Evolutionary conservation across 2,113 vertebrate species (phyloP).

Genomic region (Microcebus tavaratra): DNA sequence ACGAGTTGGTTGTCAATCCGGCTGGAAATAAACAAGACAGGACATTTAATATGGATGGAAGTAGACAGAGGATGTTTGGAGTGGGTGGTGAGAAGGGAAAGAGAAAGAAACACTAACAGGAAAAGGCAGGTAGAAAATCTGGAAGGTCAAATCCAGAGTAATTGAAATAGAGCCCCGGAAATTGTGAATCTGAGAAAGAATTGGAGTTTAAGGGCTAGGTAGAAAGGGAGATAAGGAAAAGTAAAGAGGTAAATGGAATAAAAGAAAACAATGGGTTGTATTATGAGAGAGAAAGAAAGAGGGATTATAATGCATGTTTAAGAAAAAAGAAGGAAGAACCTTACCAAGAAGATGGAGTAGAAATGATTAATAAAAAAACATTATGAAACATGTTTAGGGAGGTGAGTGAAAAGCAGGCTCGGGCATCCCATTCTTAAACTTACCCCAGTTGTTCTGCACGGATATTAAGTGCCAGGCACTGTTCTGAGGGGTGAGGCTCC

Average conservation of each 20-base stretch:
- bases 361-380: background rate
- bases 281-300: background rate
- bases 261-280: background rate
- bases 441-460: background rate
- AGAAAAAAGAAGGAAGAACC: background rate
- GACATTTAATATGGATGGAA: background rate
- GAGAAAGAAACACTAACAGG: background rate
- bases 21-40: background rate
- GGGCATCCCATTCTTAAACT: rapidly evolving
- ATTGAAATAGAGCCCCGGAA: slow-evolving; percentile 29
- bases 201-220: background rate
- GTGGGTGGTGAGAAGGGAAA: no score
- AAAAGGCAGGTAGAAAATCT: background rate
- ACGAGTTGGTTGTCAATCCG: background rate
- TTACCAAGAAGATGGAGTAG: background rate
- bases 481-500: background rate
- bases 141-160: background rate
- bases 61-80: background rate
- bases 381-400: background rate
- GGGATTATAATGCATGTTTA: background rate
- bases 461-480: background rate
- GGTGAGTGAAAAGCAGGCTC: background rate
- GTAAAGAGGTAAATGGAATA: background rate
- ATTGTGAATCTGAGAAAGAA: slow-evolving; percentile 13
- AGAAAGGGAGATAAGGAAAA: background rate